Base-by-base conservation (phyloP, 2,888 invertebrate genomes). In the Thysanoteuthis rhombus region DNA sequence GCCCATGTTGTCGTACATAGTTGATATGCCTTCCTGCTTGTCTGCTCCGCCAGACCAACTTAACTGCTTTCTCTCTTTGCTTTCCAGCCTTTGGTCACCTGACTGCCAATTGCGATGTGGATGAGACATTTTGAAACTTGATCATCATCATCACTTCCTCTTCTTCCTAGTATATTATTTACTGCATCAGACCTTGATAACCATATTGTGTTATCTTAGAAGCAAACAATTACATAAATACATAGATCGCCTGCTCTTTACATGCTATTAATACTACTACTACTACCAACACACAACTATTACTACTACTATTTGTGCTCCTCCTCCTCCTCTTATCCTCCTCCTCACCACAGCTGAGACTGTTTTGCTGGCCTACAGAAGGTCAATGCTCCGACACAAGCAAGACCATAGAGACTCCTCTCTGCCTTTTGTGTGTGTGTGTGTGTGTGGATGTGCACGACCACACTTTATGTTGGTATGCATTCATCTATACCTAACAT, bases 21-120 rank as follows among this genome's bases (percentile, higher is more conserved):
- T 38, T 92, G 42, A 36, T 92, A 32, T 36, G 36, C 42, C 47
- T 92, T 47, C 45, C 47, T 75, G 75, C 75, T 75, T 75, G 75
- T 75, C 75, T 91, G 38, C n/a, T 40, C 75, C n/a, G 58, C 42
- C 90, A 93, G 38, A 75, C n/a, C 92, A 42, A 42, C 40, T 40
- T 93, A 93, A 38, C 45, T 45, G 90, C 89, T 47, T 93, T 39
- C 42, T 89, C 38, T 92, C 92, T 58, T 39, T 92, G 96, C 96
- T 97, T 98, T 97, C 93, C 97, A 99, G 98, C 98, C 95, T 99
- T 99, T 97, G 99, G 99, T 93, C 99, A 99, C 97, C 98, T 98
- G 95, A 98, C 98, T 45, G 98, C 98, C 96, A 98, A 98, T 97
- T 99, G 99, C 97, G 98, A 98, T 97, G 98, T 98, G 95, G 97